phyloP scores from a whole-genome alignment of 2,888 invertebrate genomes.

The Ommatoiulus sabulosus region DNA sequence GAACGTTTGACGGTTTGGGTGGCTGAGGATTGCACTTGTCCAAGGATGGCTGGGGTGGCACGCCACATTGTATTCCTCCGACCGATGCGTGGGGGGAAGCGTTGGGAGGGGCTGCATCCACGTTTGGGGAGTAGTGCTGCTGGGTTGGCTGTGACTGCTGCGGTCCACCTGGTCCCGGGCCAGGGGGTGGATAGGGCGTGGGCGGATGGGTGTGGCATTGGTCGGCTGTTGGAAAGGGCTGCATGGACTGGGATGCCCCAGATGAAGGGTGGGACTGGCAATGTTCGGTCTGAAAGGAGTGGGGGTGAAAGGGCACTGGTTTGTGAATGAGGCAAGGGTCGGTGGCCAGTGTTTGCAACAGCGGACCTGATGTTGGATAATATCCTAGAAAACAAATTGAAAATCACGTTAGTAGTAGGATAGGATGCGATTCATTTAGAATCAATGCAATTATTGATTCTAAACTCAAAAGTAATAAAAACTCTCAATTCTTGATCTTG shows the following conservation, averaged over 20 bases:
- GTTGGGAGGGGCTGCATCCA: constrained; percentile 42
- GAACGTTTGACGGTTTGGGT: constrained; percentile 55
- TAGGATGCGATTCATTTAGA: neutral
- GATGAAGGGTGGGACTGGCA: constrained; percentile 42
- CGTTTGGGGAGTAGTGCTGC: constrained; percentile 41
- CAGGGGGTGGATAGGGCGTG: constrained; percentile 56
- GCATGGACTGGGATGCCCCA: constrained; percentile 51
- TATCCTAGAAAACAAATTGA: constrained; percentile 54
- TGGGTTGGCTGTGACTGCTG: constrained; percentile 25
- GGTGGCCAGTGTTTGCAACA: constrained; percentile 71
- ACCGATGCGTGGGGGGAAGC: neutral
- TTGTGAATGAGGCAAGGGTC: constrained; percentile 63
- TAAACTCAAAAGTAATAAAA: too few species aligned
- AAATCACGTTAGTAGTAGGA: neutral
- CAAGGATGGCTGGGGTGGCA: neutral
- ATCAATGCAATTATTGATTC: too few species aligned
- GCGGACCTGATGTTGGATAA: constrained; percentile 91
- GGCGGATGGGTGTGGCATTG: constrained; percentile 59
- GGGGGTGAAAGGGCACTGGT: constrained; percentile 63
- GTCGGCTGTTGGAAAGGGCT: constrained; percentile 58
- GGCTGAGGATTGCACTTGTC: constrained; percentile 52
- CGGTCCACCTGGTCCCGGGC: constrained; percentile 50
- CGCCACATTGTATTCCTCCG: constrained; percentile 24
- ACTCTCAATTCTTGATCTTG: too few species aligned
- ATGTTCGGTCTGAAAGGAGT: constrained; percentile 54